A percentile compares a stretch with the other conserved stretches of the same genome.
Evolutionary conservation across 2,113 vertebrate genomes (phyloP).

Genomic region (Rhabdornis inornatus): DNA sequence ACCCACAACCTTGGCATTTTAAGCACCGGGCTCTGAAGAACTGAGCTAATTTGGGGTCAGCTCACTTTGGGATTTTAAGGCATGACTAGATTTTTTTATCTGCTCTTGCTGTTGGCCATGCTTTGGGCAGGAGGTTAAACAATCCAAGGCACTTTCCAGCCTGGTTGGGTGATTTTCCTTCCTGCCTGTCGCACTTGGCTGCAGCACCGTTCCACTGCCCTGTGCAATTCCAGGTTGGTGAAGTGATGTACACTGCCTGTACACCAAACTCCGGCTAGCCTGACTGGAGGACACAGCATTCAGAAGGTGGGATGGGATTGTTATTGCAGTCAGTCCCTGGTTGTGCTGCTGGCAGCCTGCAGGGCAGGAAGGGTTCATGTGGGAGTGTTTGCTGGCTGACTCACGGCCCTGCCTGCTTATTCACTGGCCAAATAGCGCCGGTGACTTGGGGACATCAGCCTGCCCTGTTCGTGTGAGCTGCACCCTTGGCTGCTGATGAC

Average conservation of each 20-base stretch:
- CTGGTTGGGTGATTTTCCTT: background rate
- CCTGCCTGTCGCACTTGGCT: background rate
- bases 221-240: too few relatives aligned
- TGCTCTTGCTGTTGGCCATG: fast-evolving
- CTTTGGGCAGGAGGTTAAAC: background rate
- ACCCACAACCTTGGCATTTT: background rate
- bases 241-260: too few relatives aligned
- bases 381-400: background rate
- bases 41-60: background rate
- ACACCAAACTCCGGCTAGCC: fast-evolving
- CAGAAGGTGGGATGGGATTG: background rate
- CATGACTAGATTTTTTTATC: background rate
- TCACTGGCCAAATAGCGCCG: fast-evolving
- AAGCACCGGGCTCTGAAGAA: background rate
- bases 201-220: fast-evolving
- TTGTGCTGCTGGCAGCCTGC: background rate
- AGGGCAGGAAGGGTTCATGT: background rate
- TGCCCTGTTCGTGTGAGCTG: background rate
- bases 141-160: fast-evolving
- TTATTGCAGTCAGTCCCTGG: fast-evolving
- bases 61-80: background rate
- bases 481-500: background rate
- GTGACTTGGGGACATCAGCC: fast-evolving
- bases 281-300: fast-evolving
- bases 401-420: fast-evolving